Conservation (phyloP, 2,888 invertebrate genomes). For the Eilema depressum region DNA sequence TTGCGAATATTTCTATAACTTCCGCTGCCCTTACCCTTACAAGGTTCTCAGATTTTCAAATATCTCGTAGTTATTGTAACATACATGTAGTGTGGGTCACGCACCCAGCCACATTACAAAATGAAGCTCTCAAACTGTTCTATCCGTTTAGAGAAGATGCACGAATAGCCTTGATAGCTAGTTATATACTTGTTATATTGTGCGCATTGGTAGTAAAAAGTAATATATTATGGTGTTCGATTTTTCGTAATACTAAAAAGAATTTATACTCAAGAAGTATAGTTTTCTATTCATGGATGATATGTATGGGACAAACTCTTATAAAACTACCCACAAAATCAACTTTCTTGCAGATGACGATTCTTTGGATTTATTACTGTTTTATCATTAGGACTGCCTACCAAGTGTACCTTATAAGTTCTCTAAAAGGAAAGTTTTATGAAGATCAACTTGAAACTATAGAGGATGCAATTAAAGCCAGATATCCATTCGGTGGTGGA, state of each 20-base stretch:
- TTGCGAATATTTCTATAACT: slow-evolving; percentile 78
- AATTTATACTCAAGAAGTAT: slow-evolving; percentile 50
- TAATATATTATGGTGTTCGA: slow-evolving; percentile 48
- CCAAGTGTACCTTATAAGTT: slow-evolving; percentile 72
- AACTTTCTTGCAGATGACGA: slow-evolving; percentile 56
- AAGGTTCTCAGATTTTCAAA: slow-evolving; percentile 67
- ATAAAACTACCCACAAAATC: slow-evolving; percentile 64
- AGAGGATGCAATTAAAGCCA: slow-evolving; percentile 65
- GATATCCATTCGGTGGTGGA: slow-evolving; percentile 72
- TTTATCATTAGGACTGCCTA: slow-evolving; percentile 75
- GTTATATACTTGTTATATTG: slow-evolving; percentile 62
- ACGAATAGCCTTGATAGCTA: slow-evolving; percentile 60
- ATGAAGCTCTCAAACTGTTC: slow-evolving; percentile 70
- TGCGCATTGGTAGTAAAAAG: slow-evolving; percentile 59
- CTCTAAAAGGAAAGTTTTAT: slow-evolving; percentile 68
- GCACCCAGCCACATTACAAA: slow-evolving; percentile 61
- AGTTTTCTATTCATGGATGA: slow-evolving; percentile 68
- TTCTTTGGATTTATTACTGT: slow-evolving; percentile 75
- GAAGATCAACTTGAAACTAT: slow-evolving; percentile 62
- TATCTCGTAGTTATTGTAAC: slow-evolving; percentile 64
- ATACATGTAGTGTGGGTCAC: slow-evolving; percentile 69
- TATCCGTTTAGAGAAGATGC: slow-evolving; percentile 64
- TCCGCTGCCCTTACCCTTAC: slow-evolving; percentile 68
- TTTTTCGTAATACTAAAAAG: slow-evolving; percentile 42
- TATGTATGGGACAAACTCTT: slow-evolving; percentile 73